Conservation (phyloP, 2,888 invertebrate genomes). For the Gryllus longicercus region DNA sequence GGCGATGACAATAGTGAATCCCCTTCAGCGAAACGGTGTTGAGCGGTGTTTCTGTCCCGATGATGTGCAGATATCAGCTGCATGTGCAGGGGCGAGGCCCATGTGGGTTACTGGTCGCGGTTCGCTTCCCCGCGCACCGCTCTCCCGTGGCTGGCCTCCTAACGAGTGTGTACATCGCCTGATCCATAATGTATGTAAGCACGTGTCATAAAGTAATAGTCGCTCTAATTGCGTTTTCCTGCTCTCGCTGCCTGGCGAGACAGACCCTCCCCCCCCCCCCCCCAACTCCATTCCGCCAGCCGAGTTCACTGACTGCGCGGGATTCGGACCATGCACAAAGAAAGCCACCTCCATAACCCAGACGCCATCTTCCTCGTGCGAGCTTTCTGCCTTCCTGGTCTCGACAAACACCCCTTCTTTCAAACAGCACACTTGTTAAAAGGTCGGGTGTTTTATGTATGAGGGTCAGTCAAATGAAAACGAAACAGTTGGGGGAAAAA, state of each 20-base stretch:
- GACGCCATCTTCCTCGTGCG: too few relatives aligned
- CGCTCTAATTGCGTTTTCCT: conserved; percentile 5
- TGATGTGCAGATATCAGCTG: too few relatives aligned
- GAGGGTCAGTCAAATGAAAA: too few relatives aligned
- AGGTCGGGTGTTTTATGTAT: too few relatives aligned
- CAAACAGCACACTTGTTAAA: too few relatives aligned
- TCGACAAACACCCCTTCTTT: too few relatives aligned
- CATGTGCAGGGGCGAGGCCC: neutral
- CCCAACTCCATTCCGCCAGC: neutral
- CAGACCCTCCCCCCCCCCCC: neutral
- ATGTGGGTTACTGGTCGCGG: neutral
- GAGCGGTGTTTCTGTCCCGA: too few relatives aligned
- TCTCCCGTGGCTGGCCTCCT: neutral
- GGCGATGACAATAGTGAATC: too few relatives aligned
- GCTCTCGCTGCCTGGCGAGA: neutral
- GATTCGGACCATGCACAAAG: neutral
- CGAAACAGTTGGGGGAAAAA: too few relatives aligned
- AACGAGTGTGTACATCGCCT: conserved; percentile 1
- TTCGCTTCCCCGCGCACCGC: neutral
- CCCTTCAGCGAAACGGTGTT: too few relatives aligned
- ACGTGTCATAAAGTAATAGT: conserved; percentile 17
- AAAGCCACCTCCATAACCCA: neutral
- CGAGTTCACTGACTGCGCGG: neutral
- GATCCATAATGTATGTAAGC: neutral
- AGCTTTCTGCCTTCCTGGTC: too few relatives aligned